Conservation (phyloP, 2,113 vertebrate species). For the Onychostoma macrolepis region DNA sequence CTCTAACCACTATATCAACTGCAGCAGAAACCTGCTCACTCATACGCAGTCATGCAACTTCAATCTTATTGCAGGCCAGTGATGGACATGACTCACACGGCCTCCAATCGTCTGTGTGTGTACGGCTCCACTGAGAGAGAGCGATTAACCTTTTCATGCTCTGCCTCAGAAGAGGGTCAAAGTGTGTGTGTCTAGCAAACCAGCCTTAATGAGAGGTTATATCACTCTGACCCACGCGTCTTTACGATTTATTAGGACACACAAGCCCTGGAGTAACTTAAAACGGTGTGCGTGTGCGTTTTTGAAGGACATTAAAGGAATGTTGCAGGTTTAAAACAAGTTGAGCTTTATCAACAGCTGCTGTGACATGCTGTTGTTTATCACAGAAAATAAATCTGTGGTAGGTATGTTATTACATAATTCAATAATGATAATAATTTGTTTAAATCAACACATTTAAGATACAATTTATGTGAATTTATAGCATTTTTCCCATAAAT, state of each 20-base stretch:
- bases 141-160: slow-evolving; percentile 55
- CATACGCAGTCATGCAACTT: slow-evolving; percentile 49
- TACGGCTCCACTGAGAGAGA: slow-evolving; percentile 8
- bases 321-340: not conserved
- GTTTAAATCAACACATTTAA: not conserved
- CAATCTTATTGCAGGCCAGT: slow-evolving; percentile 47
- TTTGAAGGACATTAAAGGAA: not conserved
- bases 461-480: not conserved
- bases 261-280: not conserved
- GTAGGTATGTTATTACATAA: not conserved
- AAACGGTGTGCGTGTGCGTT: not conserved
- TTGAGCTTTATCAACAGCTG: not conserved
- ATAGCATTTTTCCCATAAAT: not conserved
- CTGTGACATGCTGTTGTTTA: not conserved
- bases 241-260: slow-evolving; percentile 15
- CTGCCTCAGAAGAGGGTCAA: slow-evolving; percentile 49
- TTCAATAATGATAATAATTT: not conserved
- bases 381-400: not conserved
- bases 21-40: slow-evolving; percentile 48
- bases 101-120: not conserved
- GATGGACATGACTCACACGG: not conserved
- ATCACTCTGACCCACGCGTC: slow-evolving; percentile 42
- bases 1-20: slow-evolving; percentile 62
- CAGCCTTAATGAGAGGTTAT: slow-evolving; percentile 58
- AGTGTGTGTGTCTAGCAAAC: slow-evolving; percentile 37